Conservation (phyloP, 2,888 invertebrate genomes). For the Drosophila ezoana region DNA sequence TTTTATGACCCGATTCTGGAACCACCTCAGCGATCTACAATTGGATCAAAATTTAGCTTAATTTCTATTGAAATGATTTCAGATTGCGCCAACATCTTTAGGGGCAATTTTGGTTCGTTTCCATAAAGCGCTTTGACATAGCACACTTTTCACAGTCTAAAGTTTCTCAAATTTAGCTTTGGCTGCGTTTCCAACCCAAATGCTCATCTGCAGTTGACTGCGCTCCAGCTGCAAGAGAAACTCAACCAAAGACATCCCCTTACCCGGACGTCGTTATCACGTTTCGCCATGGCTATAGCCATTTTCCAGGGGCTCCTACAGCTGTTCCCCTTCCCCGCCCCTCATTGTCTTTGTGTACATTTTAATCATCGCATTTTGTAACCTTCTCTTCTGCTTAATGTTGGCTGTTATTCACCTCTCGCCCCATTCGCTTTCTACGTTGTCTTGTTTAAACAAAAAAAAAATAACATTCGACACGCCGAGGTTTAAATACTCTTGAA, state of each 20-base stretch:
- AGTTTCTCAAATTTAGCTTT: conserved; percentile 30
- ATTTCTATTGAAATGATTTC: neutral
- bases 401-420: conserved; percentile 40
- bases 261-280: neutral
- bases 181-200: conserved; percentile 69
- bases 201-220: conserved; percentile 76
- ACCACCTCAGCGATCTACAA: too few relatives aligned
- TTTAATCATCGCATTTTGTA: conserved; percentile 68
- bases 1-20: too few relatives aligned
- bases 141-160: conserved; percentile 17
- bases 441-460: conserved; percentile 10
- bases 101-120: conserved; percentile 45
- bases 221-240: conserved; percentile 26
- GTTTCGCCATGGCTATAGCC: conserved; percentile 15
- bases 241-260: conserved; percentile 2
- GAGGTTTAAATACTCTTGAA: neutral
- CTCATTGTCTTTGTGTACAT: conserved; percentile 33
- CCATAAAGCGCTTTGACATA: conserved; percentile 36
- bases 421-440: conserved; percentile 59
- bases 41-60: neutral
- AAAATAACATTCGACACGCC: neutral
- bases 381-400: conserved; percentile 36
- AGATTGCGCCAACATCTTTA: conserved; percentile 17
- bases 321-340: neutral
- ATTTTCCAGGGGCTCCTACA: conserved; percentile 48